Evolutionary conservation across 2,113 vertebrate species (phyloP), one percentile per base, ranked within the genome.

Genomic region (Boleophthalmus pectinirostris): DNA sequence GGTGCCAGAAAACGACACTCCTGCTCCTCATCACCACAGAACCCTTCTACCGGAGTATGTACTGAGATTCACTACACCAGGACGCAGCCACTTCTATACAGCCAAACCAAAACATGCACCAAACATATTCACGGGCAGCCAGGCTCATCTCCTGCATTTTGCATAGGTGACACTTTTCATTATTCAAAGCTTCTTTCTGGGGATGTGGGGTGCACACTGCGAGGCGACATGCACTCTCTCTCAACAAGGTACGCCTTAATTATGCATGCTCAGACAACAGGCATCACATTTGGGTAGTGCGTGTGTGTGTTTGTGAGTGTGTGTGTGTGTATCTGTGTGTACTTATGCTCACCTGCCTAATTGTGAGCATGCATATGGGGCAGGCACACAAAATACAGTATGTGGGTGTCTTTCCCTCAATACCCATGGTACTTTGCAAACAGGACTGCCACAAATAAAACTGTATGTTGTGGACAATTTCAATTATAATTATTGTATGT

Each of bases 121-220:
- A 80, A 83, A 70, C 79, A 83, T 71, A 87, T 74, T 87, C 89
- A 77, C 72, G 67, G 76, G 75, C 87, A 85, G 81, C 71, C 87
- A 87, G 57, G 85, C 78, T 90, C 82, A 91, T 90, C 91, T 93
- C 86, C 82, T 93, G 90, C 92, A 93, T 93, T 93, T 93, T 93
- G 90, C 92, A 93, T 93, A 91, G 88, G 87, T 92, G 88, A 92
- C 90, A 90, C 89, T 91, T 90, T 94, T 93, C 92, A 94, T 94
- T 93, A 94, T 93, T 93, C 90, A 94, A 89, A 90, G 88, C 88
- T 90, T 85, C 91, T 90, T 92, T 92, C 88, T 90, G 86, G 86
- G 92, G 90, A 90, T 87, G 89, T 82, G 86, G 84, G 83, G 83
- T 87, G 90, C 90, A 84, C 89, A 92, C 80, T 53, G 80, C 84